Evolutionary conservation across 2,113 vertebrate genomes (phyloP), one percentile per base, ranked within the genome.

Genomic region (Macquaria australasica): DNA sequence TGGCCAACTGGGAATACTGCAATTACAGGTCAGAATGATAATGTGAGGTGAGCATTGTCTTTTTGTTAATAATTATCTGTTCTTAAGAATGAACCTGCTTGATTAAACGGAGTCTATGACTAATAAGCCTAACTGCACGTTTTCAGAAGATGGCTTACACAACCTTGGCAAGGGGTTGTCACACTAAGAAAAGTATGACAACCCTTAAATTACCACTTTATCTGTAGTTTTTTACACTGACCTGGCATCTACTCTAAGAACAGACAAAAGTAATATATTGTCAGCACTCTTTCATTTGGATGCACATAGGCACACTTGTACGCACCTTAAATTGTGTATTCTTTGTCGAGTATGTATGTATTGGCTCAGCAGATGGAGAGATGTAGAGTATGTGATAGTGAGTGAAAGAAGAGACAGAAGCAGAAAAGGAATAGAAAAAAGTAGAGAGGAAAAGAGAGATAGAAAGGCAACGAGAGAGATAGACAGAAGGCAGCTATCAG

Each of bases 401-500:
- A 87, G 73, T 86, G 55, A 84, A 86, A 87, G 79, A 70, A 78
- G 94, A 82, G 69, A 72, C 37, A 96, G 93, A 76, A 81, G 34
- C 85, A 62, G 77, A 59, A 60, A 78, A 45, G 28, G 23, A 48
- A 77, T n/a, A 50, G 31, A 77, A 68, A 60, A 50, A 73, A 95
- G 95, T 95, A 94, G 92, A 95, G 92, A 68, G 51, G 45, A 60
- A 68, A 58, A 83, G 73, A 83, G 69, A 71, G 63, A 68, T 34
- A 81, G 53, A 86, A 64, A 71, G 79, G 74, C 75, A 70, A 56
- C 83, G 71, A 71, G 69, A 77, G 87, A 82, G 94, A 96, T 34
- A 96, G 95, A 96, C 94, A 93, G 86, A 95, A 90, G 95, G 97
- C 96, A 96, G 97, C 97, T 96, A 97, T 97, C 97, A 97, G 97